Evolutionary conservation across 2,797 vertebrate genomes (phyloP).

Genomic region (Coccyzus lansbergi): DNA sequence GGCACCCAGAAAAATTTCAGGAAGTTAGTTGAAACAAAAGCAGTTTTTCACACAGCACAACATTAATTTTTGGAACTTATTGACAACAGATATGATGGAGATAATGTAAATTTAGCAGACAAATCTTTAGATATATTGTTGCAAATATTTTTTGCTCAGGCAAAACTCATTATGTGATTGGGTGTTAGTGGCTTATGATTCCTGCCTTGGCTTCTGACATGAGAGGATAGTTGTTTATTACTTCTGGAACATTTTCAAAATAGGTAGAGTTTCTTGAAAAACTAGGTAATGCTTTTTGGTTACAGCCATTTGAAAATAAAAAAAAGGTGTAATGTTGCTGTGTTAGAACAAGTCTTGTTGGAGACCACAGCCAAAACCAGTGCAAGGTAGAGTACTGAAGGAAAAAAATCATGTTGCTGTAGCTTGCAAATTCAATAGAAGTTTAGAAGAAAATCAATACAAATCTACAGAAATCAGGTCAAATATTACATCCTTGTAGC

Average conservation of each 20-base stretch:
- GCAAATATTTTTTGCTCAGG: neutral
- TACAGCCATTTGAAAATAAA: neutral
- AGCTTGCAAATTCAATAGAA: neutral
- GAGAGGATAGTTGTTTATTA: neutral
- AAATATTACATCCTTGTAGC: neutral
- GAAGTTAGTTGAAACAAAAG: neutral
- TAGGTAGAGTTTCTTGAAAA: neutral
- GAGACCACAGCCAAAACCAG: neutral
- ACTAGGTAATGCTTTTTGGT: neutral
- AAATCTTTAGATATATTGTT: neutral
- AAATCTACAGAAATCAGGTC: neutral
- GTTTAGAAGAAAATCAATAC: neutral
- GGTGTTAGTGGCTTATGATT: neutral
- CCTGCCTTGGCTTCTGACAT: rapidly evolving
- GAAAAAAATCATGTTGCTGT: neutral
- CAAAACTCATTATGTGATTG: neutral
- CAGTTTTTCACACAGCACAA: neutral
- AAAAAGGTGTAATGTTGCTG: neutral
- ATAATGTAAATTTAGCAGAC: neutral
- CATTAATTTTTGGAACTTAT: neutral
- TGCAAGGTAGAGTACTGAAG: neutral
- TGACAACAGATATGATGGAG: neutral
- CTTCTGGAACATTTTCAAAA: neutral
- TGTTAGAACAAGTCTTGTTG: neutral
- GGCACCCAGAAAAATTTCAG: slow-evolving; percentile 50